Evolutionary conservation across 2,113 vertebrate genomes (phyloP), one percentile per base, ranked within the genome.

Genomic region (Rattus rattus): DNA sequence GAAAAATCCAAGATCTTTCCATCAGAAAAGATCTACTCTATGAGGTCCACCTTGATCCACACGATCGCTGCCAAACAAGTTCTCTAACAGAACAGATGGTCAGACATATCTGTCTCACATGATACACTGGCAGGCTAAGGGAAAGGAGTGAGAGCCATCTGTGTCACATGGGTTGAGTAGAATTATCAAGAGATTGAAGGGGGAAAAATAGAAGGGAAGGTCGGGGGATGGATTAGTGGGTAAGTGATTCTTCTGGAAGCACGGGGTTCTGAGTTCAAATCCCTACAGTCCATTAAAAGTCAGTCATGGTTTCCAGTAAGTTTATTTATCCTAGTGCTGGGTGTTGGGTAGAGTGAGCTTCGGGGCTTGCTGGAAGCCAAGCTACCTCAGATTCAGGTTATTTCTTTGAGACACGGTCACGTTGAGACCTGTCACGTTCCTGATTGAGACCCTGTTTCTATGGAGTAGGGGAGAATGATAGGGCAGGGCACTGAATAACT

Each of bases 111-210:
- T 59, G 43, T 30, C 13, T 88, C 33, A 17, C 13, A 47, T 1
- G 17, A 56, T 17, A 67, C 72, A 4, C 10, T 33, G 54, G 2
- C 36, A 30, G 22, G 52, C 49, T 39, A 76, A 93, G 70, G 4
- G 47, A 69, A 95, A 52, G 20, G 43, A 39, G 19, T 61, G 36
- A 47, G 56, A 12, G 56, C 28, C 49, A 47, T 49, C 1, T 52
- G 20, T 7, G 36, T 3, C 39, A 59, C 0, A 33, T 0, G 14
- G 4, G 4, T 49, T 14, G 13, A 69, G 30, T 0, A 73, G 13
- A 54, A 49, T 59, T 36, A 76, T 16, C 19, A 80, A 39, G 14
- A 26, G 83, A 54, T 7, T 67, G 52, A 19, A 83, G 72, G 65
- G 5, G 13, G 19, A 5, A 6, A 14, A 75, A 17, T 81, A 83